Conservation (phyloP, 1,140 invertebrate species). For the Diabrotica undecimpunctata region DNA sequence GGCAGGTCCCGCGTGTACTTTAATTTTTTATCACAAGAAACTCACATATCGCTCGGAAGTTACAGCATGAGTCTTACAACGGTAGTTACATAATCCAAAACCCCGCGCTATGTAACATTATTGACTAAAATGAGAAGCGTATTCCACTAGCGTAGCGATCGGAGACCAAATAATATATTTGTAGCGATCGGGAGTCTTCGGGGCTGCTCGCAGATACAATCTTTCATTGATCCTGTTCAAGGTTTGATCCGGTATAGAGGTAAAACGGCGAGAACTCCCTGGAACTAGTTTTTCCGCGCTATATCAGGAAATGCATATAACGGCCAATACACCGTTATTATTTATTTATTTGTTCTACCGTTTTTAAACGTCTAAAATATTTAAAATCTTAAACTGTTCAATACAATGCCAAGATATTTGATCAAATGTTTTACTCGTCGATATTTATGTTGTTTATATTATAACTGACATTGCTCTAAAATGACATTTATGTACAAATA, state of each 20-base stretch:
- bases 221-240: constrained; percentile 9
- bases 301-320: too few relatives aligned
- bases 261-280: background rate
- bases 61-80: background rate
- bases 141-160: constrained; percentile 18
- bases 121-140: constrained; percentile 20
- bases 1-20: constrained; percentile 7
- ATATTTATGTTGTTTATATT: too few relatives aligned
- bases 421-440: too few relatives aligned
- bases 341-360: too few relatives aligned
- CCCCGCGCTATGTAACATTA: constrained; percentile 20
- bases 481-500: too few relatives aligned
- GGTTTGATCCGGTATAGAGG: background rate
- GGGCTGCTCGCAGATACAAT: background rate
- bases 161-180: constrained; percentile 17
- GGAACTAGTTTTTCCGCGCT: too few relatives aligned
- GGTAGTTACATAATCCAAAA: constrained; percentile 13
- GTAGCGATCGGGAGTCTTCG: constrained; percentile 10
- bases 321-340: too few relatives aligned
- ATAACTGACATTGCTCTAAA: too few relatives aligned
- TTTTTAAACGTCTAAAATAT: too few relatives aligned
- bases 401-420: too few relatives aligned
- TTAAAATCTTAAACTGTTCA: too few relatives aligned
- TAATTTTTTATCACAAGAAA: constrained; percentile 14
- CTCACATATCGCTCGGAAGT: constrained; percentile 11